A percentile compares a stretch with the other conserved stretches of the same genome.
phyloP scores from a whole-genome alignment of 1,140 invertebrate genomes.

The Diorhabda carinulata region DNA sequence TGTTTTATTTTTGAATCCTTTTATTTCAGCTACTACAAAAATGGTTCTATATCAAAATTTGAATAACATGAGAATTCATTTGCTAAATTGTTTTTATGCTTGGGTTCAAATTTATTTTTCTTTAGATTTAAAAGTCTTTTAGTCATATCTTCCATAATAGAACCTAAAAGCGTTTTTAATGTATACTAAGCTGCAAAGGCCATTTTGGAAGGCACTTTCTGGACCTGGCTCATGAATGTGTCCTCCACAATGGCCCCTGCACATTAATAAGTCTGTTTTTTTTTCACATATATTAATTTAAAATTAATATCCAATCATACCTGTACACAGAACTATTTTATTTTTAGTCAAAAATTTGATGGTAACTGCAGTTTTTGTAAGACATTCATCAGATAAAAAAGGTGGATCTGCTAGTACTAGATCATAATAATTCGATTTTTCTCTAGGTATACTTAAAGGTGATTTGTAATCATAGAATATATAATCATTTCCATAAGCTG shows the following conservation, averaged over 20 bases:
- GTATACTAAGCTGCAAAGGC: neutral
- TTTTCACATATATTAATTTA: too few relatives aligned
- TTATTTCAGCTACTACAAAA: conserved; percentile 18
- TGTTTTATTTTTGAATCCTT: neutral
- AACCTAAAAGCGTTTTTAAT: conserved; percentile 51
- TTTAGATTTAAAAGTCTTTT: conserved; percentile 61
- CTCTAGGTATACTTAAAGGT: conserved; percentile 66
- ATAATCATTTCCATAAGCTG: conserved; percentile 74
- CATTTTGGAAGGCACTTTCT: too few relatives aligned
- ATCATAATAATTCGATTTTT: conserved; percentile 66
- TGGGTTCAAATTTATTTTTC: conserved; percentile 69
- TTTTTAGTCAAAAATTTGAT: conserved; percentile 72
- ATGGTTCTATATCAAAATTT: conserved; percentile 71
- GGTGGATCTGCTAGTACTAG: conserved; percentile 91
- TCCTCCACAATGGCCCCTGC: too few relatives aligned
- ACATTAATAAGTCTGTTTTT: too few relatives aligned
- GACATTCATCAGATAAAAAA: conserved; percentile 89
- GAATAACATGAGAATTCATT: conserved; percentile 90
- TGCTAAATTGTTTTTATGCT: conserved; percentile 82
- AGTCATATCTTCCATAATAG: conserved; percentile 71
- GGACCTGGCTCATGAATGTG: too few relatives aligned
- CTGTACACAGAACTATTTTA: conserved; percentile 87
- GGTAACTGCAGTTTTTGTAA: conserved; percentile 77
- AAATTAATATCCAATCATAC: conserved; percentile 47
- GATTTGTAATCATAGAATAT: conserved; percentile 85